Evolutionary conservation across 2,888 invertebrate species (phyloP), one percentile per base, ranked within the genome.

Genomic region (Pammene fasciana): DNA sequence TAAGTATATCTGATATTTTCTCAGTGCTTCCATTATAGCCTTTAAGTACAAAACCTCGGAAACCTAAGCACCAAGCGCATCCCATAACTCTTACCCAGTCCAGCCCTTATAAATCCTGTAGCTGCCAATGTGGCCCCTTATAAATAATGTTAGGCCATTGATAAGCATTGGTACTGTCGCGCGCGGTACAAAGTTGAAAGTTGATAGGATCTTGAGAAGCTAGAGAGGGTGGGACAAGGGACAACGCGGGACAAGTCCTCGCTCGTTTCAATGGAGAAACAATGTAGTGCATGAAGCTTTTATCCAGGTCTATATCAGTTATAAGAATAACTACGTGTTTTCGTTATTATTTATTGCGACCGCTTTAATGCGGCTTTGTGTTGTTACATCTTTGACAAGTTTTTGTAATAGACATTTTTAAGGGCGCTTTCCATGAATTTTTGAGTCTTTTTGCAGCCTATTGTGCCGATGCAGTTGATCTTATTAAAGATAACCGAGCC

Each of bases 121-220:
- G 72, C 73, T 73, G 80, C 78, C 80, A 83, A 79, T 78, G 76
- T 75, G 75, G 75, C 77, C 75, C 73, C 76, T 78, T 79, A 85
- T 86, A 88, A 88, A 90, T 86, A 85, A 86, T 80, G 75, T 80
- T 82, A 75, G 74, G 77, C 78, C 79, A 77, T 78, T 82, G 85
- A 87, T 88, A 88, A 86, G 81, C 81, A 76, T 80, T 80, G 74
- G 75, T 77, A 77, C 81, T 84, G 83, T 84, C 82, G 82, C 82
- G 79, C 83, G 77, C 79, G 75, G 85, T 82, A 87, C 87, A 86
- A 84, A 88, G 88, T 90, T 88, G 86, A 89, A 85, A 84, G 84
- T 85, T 83, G 89, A 90, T 91, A 89, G 76, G 81, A 90, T 91
- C 91, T 90, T 81, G 83, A 85, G 82, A 84, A 81, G 83, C 76